Base-by-base conservation (phyloP, 2,113 vertebrate species). In the Ochotona princeps region DNA sequence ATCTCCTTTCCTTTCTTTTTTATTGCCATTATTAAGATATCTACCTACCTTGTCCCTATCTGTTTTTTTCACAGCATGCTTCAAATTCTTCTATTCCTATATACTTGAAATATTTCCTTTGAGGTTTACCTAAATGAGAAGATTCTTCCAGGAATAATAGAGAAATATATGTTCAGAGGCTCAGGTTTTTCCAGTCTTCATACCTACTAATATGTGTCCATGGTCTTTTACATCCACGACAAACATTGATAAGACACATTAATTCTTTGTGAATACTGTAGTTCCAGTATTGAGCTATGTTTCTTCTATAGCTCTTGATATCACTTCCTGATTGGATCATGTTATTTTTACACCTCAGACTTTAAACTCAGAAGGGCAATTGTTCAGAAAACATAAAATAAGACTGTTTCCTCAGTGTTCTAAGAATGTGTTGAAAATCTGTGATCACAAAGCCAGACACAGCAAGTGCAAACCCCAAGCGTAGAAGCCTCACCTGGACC, bases 401-500 rank as follows among this genome's bases (percentile, higher is more conserved):
- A 66, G 70, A 61, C 21, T 8, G 14, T 32, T 82, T 73, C 15
- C 1, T 14, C 8, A 74, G 10, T 11, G 61, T 4, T 35, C 25
- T 2, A 5, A 26, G 0, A 35, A 32, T 35, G 63, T 21, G 17
- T 14, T 30, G 12, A 44, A 61, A 38, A 20, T 20, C 0, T 51
- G 26, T 26, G 12, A 18, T 8, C 69, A 82, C 1, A 2, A n/a
- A 91, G 25, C 21, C 67, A 26, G 0, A 85, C 26, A 0, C 2
- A 28, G 23, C 15, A 47, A 38, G 15, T 4, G 70, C 0, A 9
- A 49, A 73, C 23, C 30, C 5, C 4, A 12, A n/a, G 32, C 5
- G 0, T 7, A 13, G 0, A 10, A 1, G 21, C 35, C 98, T 98
- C 97, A 99, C 99, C 99, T 97, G 97, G 87, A 66, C 97, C 66